Evolutionary conservation across 2,888 invertebrate genomes (phyloP), one percentile per base, ranked within the genome.

Genomic region (Subacronicta megacephala): DNA sequence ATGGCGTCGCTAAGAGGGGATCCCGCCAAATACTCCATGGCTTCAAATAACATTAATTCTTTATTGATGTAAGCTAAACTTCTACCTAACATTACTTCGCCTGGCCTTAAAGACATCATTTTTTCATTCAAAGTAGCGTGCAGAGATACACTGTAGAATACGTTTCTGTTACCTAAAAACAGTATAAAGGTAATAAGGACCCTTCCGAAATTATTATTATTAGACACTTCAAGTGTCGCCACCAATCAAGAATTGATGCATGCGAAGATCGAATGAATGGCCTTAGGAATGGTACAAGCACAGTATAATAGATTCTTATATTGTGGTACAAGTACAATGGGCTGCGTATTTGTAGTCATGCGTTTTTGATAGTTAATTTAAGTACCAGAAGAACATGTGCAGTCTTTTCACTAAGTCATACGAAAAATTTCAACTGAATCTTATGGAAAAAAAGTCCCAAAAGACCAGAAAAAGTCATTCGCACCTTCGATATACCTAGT

Each of bases 1-100:
- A 97, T 95, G 15, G 93, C 89, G 7, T 94, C 86, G 33, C 92
- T 88, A 0, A 97, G 90, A 0, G 96, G 95, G 0, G 97, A 96
- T 0, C 88, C 83, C 0, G 92, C 89, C 38, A 97, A 81, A 72
- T 94, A 93, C 60, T 95, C 95, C 66, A 97, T 92, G 0, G 96
- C 95, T 80, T 95, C 95, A 57, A 96, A 95, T 55, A 95, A 86
- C 58, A 95, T 93, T 58, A 96, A 82, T 62, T 95, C 95, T 16
- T 93, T 93, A 46, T 87, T 88, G 29, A 94, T 89, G 60, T 88
- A 90, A 1, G 89, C 86, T 38, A 94, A 74, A 20, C 62, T 83
- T 26, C 65, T 75, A 0, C 84, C 92, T 13, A 70, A 56, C 60
- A 94, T 80, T 2, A 83, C 41, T 62, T 90, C 89, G 1, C 93